Evolutionary conservation across 1,140 invertebrate genomes (phyloP), one percentile per base, ranked within the genome.

Genomic region (Caerostris darwini): DNA sequence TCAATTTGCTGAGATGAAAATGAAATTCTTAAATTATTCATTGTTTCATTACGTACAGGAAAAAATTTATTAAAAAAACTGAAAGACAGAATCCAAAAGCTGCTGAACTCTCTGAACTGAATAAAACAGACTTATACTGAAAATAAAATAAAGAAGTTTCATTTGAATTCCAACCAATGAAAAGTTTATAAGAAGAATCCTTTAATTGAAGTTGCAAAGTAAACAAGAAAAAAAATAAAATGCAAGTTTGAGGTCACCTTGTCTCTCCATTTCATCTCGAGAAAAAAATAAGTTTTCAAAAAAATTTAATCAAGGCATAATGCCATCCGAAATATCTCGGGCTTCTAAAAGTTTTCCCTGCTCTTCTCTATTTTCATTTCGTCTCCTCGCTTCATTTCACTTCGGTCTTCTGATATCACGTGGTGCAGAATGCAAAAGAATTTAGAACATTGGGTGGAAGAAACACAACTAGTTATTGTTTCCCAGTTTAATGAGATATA

Each of bases 291-390:
- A 12, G 19, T 53, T 34, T 50, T 77, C 71, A 77, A 77, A 77
- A 64, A 77, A 77, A 77, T 77, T 77, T 77, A 77, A 77, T 77
- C 71, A 77, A 77, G 71, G 71, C 71, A 77, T 77, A 77, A 77
- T 77, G 53, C 34, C 71, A 77, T 12, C 71, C 17, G 19, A 77
- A 77, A 77, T 77, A 77, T 77, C 71, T 50, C 34, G 53, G 10
- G 34, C 53, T 77, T 34, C 34, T 34, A 7, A 5, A 50, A 77
- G 53, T 77, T 50, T 77, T 77, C 34, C 12, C 53, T 53, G 8
- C 34, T 77, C 71, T 50, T 34, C 34, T 34, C 34, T 2, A 77
- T 77, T 77, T 77, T 77, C 71, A 77, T 53, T 77, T 50, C 71
- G 19, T 50, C 71, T 77, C 71, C 71, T 53, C 14, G 67, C 71